Conservation (phyloP, 2,888 invertebrate genomes). For the Automeris io region DNA sequence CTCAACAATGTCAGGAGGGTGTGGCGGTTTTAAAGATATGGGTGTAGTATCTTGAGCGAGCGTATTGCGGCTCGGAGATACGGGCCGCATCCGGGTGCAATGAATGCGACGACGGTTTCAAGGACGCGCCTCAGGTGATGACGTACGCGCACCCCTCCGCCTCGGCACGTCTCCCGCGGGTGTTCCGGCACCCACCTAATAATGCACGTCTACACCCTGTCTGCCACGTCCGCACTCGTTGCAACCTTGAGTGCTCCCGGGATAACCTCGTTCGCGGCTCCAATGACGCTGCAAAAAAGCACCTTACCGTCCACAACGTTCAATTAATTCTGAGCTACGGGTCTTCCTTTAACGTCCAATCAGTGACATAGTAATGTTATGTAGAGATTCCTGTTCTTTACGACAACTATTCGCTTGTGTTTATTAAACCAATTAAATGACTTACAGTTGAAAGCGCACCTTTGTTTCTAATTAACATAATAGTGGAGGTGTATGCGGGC, state of each 20-base stretch:
- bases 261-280: conserved; percentile 38
- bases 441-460: conserved; percentile 43
- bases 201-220: conserved; percentile 77
- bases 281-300: conserved; percentile 23
- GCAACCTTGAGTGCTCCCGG: conserved; percentile 68
- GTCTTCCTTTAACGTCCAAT: no score
- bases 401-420: conserved; percentile 16
- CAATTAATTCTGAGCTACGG: not conserved
- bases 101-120: conserved; percentile 76
- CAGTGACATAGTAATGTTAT: no score
- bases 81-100: conserved; percentile 74
- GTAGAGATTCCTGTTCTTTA: not conserved
- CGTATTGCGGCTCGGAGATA: conserved; percentile 57
- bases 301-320: conserved; percentile 10
- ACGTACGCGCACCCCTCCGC: conserved; percentile 69
- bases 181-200: conserved; percentile 76
- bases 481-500: conserved; percentile 62
- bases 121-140: conserved; percentile 77
- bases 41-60: conserved; percentile 49
- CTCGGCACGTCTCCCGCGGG: conserved; percentile 56
- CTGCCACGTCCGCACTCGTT: conserved; percentile 71
- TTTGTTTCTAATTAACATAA: conserved; percentile 73
- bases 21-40: conserved; percentile 18
- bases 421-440: conserved; percentile 34
- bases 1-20: not conserved